Evolutionary conservation across 2,888 invertebrate species (phyloP), one percentile per base, ranked within the genome.

Genomic region (Acrobasis suavella): DNA sequence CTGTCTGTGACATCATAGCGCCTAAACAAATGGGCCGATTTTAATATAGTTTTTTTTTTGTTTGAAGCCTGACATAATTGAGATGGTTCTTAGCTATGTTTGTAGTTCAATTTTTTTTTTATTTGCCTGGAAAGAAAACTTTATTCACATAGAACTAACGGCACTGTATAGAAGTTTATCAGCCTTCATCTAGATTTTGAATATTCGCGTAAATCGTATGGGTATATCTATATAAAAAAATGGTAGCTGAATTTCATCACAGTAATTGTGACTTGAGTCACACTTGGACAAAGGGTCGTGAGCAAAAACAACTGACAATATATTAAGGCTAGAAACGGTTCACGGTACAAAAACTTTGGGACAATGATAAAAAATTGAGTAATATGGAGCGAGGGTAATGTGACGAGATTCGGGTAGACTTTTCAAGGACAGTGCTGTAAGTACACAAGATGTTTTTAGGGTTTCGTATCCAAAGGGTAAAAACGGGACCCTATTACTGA

Each of bases 311-410:
- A 67, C 62, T 61, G 39, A 50, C 65, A 63, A 64, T 62, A 60
- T 65, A 66, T 69, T 69, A 70, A 69, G 69, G 70, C 55, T 63
- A 58, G 59, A 67, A 65, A 63, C 60, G 62, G 62, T 69, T 72
- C 68, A 67, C 71, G 71, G 66, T 60, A 71, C 67, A 52, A 70
- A 69, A 69, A 68, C 61, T 71, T 67, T 65, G 37, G 64, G 64
- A 68, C 67, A 65, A 70, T 63, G 63, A 59, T 63, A 58, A 49
- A n/a, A 64, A 46, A 61, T 64, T 71, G 64, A 56, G 65, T 61
- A 64, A 67, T 42, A 17, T 17, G 12, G 50, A 49, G 22, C 22
- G 15, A 51, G 37, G 58, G 46, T 32, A 49, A 39, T n/a, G 22
- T 39, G 14, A 42, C n/a, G 42, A 42, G 56, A 42, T 56, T 56